Evolutionary conservation across 2,113 vertebrate genomes (phyloP), one percentile per base, ranked within the genome.

Genomic region (Scortum barcoo): DNA sequence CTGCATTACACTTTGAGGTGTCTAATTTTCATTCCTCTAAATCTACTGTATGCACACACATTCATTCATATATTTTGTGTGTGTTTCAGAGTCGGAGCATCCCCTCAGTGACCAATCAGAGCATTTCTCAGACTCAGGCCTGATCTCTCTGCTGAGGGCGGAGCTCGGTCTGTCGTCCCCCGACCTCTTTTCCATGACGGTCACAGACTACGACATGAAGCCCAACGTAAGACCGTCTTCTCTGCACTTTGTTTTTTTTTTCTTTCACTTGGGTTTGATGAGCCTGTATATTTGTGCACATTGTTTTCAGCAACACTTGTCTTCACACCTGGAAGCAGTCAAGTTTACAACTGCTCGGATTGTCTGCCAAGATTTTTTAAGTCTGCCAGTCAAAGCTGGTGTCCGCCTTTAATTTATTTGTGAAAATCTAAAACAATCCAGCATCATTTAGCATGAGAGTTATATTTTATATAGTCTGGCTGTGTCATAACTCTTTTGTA

Each of bases 121-220:
- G 12, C 81, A 71, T 50, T 50, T 85, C 48, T 90, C 81, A 28
- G 90, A 92, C 22, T 28, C 86, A 17, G 93, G 91, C 3, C 78
- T 95, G 42, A 92, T 94, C 57, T 80, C 89, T 2, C 83, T 95
- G 74, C 80, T 96, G 30, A 93, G 94, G 38, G 53, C 90, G 22
- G 94, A 95, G 50, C 92, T 95, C 3, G 83, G 93, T 24, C 76
- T 96, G 42, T 89, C 89, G 0, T 92, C 93, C 22, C 38, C 92
- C 4, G 92, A 95, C 56, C 93, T 94, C 50, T 96, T 96, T 74
- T 96, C 93, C 38, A 93, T 96, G 95, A 93, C 93, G 2, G 62
- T 96, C 82, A 94, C 93, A 4, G 96, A 96, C 88, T 95, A 95
- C 40, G 95, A 96, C 88, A 88, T 95, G 46, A 92, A 83, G 63